These are phyloP conservation scores for Sinocyclocheilus rhinocerous DNA, from an alignment of 2,113 vertebrate genomes.

Conservation along the genomic window DNA sequence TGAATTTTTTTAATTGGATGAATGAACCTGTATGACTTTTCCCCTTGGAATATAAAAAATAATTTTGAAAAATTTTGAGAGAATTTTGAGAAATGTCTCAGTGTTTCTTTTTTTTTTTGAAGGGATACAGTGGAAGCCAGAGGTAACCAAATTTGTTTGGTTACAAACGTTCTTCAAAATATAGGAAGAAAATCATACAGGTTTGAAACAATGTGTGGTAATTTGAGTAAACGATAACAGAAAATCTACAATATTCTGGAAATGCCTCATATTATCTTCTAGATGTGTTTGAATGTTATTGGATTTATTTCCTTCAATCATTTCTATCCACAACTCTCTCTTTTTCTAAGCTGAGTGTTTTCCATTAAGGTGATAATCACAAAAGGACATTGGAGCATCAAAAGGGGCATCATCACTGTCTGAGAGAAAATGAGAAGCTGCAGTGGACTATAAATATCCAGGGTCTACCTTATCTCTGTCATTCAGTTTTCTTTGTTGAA, in stretches of 20 bases:
- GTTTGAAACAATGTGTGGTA: too few species aligned
- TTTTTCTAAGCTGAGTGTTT: slow-evolving; percentile 51
- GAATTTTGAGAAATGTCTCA: too few species aligned
- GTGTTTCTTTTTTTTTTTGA: neutral
- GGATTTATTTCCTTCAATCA: slow-evolving; percentile 35
- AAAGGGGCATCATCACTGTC: slow-evolving; percentile 58
- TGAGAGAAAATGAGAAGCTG: slow-evolving; percentile 67
- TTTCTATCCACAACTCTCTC: slow-evolving; percentile 51
- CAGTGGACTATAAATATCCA: slow-evolving; percentile 69
- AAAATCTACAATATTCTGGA: neutral
- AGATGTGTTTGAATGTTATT: neutral
- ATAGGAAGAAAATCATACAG: too few species aligned
- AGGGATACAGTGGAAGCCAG: neutral
- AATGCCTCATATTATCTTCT: neutral
- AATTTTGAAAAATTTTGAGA: neutral
- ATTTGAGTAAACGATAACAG: neutral
- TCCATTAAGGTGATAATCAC: slow-evolving; percentile 54
- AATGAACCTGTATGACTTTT: neutral
- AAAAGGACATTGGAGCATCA: slow-evolving; percentile 63
- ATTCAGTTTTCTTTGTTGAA: slow-evolving; percentile 65
- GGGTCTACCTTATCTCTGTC: slow-evolving; percentile 69
- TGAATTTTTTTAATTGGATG: too few species aligned
- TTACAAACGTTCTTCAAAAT: too few species aligned
- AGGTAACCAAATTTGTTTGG: neutral
- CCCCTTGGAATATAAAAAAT: neutral